Base-by-base conservation (phyloP, 2,797 vertebrate genomes). In the Hafferia zeledoni region DNA sequence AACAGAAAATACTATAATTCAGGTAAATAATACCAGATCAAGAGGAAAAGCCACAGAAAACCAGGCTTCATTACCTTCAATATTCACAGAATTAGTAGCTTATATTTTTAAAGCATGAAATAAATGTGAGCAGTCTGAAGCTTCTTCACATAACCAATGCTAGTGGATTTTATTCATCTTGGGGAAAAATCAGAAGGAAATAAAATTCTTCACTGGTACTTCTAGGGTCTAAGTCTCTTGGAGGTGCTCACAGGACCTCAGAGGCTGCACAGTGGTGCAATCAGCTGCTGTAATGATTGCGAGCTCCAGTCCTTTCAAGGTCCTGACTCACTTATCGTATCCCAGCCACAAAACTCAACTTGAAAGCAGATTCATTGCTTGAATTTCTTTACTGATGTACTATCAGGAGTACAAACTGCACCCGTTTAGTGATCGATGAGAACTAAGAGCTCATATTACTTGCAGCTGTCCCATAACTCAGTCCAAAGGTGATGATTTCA, bases 401-500 rank as follows among this genome's bases (percentile, higher is more conserved):
- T 69, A 33, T 43, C 5, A 0, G 69, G 93, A 93, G 80, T 39
- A 86, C 16, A 86, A 88, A 86, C 67, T 68, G 50, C 61, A 78
- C 37, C 52, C 5, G 0, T 49, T 75, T 22, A 68, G 61, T 71
- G 72, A 91, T 75, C 57, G 86, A 39, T 59, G 64, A 87, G 75
- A 91, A 85, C 30, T 63, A 74, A 68, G 61, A 90, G 61, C 47
- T 95, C 17, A 0, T 72, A 69, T 70, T 80, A 72, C 65, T 78
- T 88, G 57, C 90, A 96, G 80, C 39, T 92, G 88, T 81, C 65
- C 80, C 65, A 92, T 86, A 94, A 91, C 43, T 94, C 85, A 80
- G 69, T 80, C 44, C 44, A 87, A 83, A 85, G 71, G 44, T 76
- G 41, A 89, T 87, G n/a, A 93, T 74, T 60, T 49, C 77, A 89